Conservation (phyloP, 2,797 vertebrate genomes). For the Sus cebifrons region DNA sequence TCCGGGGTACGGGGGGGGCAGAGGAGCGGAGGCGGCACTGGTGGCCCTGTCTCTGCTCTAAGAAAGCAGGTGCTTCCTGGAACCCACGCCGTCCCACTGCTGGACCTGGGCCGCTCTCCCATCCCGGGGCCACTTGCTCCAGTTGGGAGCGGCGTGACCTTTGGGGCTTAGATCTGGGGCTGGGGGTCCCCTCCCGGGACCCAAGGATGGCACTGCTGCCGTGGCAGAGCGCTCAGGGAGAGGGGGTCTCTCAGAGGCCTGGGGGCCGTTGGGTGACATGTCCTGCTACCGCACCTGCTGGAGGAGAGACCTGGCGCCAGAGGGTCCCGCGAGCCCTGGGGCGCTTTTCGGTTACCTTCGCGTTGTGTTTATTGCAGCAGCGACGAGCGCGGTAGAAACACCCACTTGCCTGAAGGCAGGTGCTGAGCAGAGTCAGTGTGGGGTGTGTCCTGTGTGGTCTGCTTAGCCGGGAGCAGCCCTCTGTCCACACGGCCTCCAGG, state of each 20-base stretch:
- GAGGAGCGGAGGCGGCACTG: no score
- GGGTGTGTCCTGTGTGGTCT: not conserved
- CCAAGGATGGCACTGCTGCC: accelerated
- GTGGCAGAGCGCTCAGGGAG: accelerated
- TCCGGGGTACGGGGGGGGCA: not conserved
- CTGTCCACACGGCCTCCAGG: accelerated
- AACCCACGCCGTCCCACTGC: not conserved
- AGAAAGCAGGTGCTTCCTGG: no score
- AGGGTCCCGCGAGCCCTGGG: not conserved
- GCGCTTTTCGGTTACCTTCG: not conserved
- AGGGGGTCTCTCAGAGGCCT: accelerated
- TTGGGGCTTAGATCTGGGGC: not conserved
- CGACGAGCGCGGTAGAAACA: not conserved
- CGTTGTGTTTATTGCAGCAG: not conserved
- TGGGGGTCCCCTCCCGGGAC: not conserved
- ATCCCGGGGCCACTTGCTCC: accelerated
- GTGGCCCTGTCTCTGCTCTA: not conserved
- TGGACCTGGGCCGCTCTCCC: accelerated
- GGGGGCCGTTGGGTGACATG: not conserved
- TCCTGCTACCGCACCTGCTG: no score
- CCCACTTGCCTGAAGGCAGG: not conserved
- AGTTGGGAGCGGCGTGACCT: not conserved
- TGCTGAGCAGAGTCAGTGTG: not conserved
- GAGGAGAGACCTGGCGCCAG: not conserved
- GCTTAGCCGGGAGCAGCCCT: not conserved